Evolutionary conservation across 2,113 vertebrate genomes (phyloP), one percentile per base, ranked within the genome.

Genomic region (Gobius niger): DNA sequence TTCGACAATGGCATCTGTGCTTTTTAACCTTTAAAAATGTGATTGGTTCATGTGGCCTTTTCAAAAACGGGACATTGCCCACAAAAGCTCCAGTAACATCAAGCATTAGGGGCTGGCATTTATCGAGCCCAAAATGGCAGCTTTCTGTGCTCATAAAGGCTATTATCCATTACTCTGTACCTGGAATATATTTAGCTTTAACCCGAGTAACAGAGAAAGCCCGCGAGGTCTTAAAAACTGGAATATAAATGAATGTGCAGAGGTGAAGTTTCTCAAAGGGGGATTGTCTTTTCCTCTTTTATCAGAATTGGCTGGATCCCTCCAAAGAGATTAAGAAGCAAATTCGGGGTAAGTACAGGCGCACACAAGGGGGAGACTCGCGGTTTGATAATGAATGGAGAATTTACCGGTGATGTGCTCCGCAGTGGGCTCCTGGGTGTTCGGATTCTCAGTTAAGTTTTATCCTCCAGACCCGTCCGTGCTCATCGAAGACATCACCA

Each of bases 251-350:
- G 61, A 46, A 77, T 76, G 73, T 75, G 57, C 68, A 19, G 34
- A 67, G 65, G 79, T 75, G 50, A 44, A 40, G 67, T 69, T 72
- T 77, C 62, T 85, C 41, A 77, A 75, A 76, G 49, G 64, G 3
- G 44, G 67, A 63, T 67, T 82, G 68, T 84, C 13, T 80, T 53
- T 57, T 82, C 24, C 71, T 75, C 44, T 75, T 52, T 72, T 68
- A 73, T 83, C 80, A 94, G 93, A 91, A 98, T 76, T 99, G 98
- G 98, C 89, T 99, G 89, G 98, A 99, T 87, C 98, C 98, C 12
- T 99, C 97, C 79, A 99, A 99, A 90, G 98, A 99, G 91, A 98
- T 99, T 88, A 99, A 99, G 92, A 99, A 99, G 87, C 98, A 99
- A 92, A 98, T 97, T 79, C 94, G 96, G 77, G 95, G 98, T 99